Base-by-base conservation (phyloP, 2,797 vertebrate species). In the Heliangelus exortis region DNA sequence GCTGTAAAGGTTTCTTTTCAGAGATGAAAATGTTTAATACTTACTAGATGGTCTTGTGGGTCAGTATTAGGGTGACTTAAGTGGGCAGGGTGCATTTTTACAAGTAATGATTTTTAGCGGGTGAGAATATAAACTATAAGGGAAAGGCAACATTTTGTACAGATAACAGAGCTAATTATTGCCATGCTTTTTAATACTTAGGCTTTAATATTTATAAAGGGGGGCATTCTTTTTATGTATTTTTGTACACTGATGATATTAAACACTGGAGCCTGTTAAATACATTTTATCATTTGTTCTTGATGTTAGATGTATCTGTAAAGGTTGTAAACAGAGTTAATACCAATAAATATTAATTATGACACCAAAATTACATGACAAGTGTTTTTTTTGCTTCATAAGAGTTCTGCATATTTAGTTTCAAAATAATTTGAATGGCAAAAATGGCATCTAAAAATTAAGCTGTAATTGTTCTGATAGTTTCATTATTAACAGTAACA, bases 401-500 rank as follows among this genome's bases (percentile, higher is more conserved):
- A 84, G 65, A 95, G 71, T 82, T 75, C 43, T 67, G 68, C 41
- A 53, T 8, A 23, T 84, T 92, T 91, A 86, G 55, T 86, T 97
- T 86, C 78, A 95, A 97, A 86, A 74, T 87, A 45, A 58, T 72
- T 48, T 28, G 81, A 93, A 89, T 82, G 84, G 39, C 80, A 73
- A 95, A 90, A 97, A 92, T 50, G 50, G 71, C 92, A 93, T 66
- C 67, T 89, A 87, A 89, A 97, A 97, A 92, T 96, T 84, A 96
- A 97, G 94, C 89, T 95, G 89, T 93, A 95, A 90, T 95, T 84
- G 93, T 94, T 91, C 83, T 95, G 92, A 75, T 96, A 85, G 81
- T 90, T 81, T 91, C 39, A 94, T 97, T 96, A 96, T 96, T 95
- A 95, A 94, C 58, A 96, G 67, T 90, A 95, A 94, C 93, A 89